Evolutionary conservation across 2,888 invertebrate genomes (phyloP), one percentile per base, ranked within the genome.

Genomic region (Drosophila aldrichi): DNA sequence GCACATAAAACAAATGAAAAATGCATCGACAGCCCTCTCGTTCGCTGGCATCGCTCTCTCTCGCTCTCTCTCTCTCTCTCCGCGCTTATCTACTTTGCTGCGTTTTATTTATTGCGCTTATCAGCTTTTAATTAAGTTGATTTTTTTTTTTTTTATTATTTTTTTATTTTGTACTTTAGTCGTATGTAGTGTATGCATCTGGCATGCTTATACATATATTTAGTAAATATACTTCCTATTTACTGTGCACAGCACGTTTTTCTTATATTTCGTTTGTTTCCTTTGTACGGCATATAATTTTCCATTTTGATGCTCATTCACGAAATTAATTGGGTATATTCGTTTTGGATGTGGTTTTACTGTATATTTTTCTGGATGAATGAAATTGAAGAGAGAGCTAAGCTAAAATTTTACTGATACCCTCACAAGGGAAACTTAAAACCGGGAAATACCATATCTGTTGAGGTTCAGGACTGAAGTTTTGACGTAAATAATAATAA

Each of bases 1-100:
- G 82, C 89, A 69, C 64, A 87, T 84, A 74, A 81, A 83, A 84
- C 73, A 78, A 84, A 83, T 89, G 75, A 89, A 89, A 87, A 87
- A 70, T 65, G 70, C 74, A 81, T 61, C 68, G 41, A 29, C 46
- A 29, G 66, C 64, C 68, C 36, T 67, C 54, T 16, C 58, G 54
- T 71, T 83, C 76, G 48, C 64, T 22, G 9, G 34, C 22, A 10
- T 10, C 52, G 12, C 29, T 29, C 29, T 29, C 29, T 29, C 29
- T 29, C 29, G 8, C 8, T 29, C 6, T 29, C 29, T 7, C 29
- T 8, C 29, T 29, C 18, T 6, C 18, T 18, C 52, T 16, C 22
- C 2, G 0, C 10, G 25, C 55, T 73, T 62, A 74, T 66, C 74
- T 55, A 36, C 51, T 59, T 67, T 61, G 34, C 34, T 51, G 32